These are phyloP conservation scores for Thrips palmi DNA, from an alignment of 1,140 invertebrate species.

Conservation along the genomic window DNA sequence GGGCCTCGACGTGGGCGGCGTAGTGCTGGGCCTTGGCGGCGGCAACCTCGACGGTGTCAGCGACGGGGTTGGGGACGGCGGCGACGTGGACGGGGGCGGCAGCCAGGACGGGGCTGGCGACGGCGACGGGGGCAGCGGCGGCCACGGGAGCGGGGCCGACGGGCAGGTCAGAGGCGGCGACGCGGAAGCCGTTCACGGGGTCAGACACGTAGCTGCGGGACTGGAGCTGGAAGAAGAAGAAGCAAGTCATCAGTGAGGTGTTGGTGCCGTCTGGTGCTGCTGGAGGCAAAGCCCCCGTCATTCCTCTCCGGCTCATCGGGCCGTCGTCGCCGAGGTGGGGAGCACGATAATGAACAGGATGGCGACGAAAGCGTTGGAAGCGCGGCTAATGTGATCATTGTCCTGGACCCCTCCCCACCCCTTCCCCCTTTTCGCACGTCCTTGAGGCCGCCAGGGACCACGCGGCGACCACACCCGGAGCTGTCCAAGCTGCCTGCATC, in stretches of 20 bases:
- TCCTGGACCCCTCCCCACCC: too few relatives aligned
- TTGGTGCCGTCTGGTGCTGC: too few relatives aligned
- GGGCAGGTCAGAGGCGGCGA: neutral
- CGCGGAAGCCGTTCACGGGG: neutral
- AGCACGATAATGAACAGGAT: neutral
- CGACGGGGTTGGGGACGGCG: neutral
- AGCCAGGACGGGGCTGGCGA: neutral
- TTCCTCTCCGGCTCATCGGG: too few relatives aligned
- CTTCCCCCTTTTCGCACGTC: too few relatives aligned
- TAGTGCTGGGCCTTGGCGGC: neutral
- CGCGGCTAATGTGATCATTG: neutral
- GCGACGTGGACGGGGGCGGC: conserved; percentile 2
- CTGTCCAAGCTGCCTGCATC: too few relatives aligned
- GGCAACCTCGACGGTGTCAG: neutral
- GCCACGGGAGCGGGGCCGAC: neutral
- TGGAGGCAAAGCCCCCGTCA: too few relatives aligned
- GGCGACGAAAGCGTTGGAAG: neutral
- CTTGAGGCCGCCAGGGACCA: too few relatives aligned
- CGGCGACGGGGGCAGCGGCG: conserved; percentile 1
- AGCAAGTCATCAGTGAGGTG: neutral
- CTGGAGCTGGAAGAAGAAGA: neutral
- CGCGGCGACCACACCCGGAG: too few relatives aligned
- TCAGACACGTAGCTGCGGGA: neutral
- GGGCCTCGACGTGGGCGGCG: neutral
- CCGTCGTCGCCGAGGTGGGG: neutral